These are phyloP conservation scores for Thinocorus orbignyianus DNA, from an alignment of 2,113 vertebrate genomes.

Conservation along the genomic window DNA sequence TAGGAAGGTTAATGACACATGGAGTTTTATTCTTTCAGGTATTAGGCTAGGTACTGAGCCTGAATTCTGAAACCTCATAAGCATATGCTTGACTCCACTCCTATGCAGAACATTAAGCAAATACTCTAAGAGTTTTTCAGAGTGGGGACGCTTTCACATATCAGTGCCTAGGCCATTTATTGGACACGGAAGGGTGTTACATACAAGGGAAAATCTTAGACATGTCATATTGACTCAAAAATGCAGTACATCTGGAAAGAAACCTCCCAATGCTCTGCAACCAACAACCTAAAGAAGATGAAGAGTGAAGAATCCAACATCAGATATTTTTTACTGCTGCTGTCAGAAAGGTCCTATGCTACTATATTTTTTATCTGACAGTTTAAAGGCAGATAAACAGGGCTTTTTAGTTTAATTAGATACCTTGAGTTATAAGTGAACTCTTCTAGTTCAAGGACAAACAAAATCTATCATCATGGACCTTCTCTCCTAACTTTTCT, in stretches of 20 bases:
- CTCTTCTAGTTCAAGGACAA: background rate
- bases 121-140: background rate
- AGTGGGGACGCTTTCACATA: background rate
- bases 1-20: slow-evolving; percentile 26
- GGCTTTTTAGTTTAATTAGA: background rate
- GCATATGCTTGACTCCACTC: background rate
- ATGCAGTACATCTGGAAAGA: background rate
- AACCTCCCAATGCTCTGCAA: background rate
- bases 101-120: slow-evolving; percentile 36
- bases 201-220: background rate
- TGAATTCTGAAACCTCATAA: background rate
- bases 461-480: background rate
- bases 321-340: background rate
- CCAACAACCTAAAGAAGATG: background rate
- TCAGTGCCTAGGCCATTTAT: background rate
- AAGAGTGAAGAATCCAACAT: background rate
- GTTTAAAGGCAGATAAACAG: background rate
- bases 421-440: background rate
- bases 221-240: background rate
- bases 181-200: background rate
- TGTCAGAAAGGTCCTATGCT: background rate
- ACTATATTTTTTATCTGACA: background rate
- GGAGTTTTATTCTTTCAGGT: slow-evolving; percentile 13
- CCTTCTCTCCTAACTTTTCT: background rate
- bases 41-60: background rate